phyloP scores from a whole-genome alignment of 2,888 invertebrate genomes.

The Hemicrepidius hirtus region DNA sequence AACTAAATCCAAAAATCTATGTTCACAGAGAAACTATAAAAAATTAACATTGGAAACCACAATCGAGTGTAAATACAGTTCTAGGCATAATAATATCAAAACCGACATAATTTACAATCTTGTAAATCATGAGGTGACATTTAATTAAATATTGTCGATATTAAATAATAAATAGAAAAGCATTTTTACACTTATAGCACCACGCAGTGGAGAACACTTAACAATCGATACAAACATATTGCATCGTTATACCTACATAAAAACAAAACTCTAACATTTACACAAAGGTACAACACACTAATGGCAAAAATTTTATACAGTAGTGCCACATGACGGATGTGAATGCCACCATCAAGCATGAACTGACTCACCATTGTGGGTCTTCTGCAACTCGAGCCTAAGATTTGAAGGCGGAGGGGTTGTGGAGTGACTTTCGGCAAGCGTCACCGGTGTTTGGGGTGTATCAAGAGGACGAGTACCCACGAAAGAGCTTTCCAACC shows the following conservation, averaged over 20 bases:
- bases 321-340: conserved; percentile 33
- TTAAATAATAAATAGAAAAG: conserved; percentile 42
- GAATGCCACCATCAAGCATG: conserved; percentile 60
- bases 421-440: conserved; percentile 68
- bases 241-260: conserved; percentile 28
- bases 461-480: conserved; percentile 90
- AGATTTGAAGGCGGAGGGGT: conserved; percentile 69
- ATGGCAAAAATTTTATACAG: conserved; percentile 31
- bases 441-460: conserved; percentile 82
- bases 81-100: conserved; percentile 63
- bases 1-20: not conserved
- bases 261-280: conserved; percentile 46
- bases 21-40: not conserved
- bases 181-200: conserved; percentile 51
- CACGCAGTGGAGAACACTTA: conserved; percentile 45
- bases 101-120: conserved; percentile 70
- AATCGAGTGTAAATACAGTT: conserved; percentile 1
- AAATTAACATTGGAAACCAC: not conserved
- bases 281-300: conserved; percentile 42
- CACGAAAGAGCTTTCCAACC: conserved; percentile 95
- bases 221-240: conserved; percentile 36
- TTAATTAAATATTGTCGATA: conserved; percentile 2
- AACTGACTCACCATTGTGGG: conserved; percentile 73
- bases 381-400: conserved; percentile 72
- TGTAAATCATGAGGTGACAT: conserved; percentile 71